Evolutionary conservation across 37 sponge, comb jelly and placozoan species (phyloP).

Genomic region (Dysidea cf. avara): DNA sequence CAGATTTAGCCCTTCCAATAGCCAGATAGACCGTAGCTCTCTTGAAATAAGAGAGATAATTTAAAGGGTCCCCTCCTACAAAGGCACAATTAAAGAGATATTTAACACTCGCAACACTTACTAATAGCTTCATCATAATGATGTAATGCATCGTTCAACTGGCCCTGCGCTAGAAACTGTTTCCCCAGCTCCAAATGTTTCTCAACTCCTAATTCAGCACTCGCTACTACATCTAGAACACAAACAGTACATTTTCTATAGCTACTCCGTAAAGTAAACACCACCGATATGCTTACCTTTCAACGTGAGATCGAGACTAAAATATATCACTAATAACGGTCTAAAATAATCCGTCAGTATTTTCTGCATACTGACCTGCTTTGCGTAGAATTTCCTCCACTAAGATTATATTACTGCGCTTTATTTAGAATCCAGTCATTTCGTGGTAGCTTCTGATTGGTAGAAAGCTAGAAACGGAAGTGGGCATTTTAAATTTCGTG

Average conservation of each 20-base stretch:
- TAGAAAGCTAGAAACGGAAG: neutral
- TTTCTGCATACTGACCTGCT: no score
- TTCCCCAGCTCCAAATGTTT: constrained; percentile 86
- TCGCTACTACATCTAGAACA: neutral
- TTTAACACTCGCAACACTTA: constrained; percentile 15
- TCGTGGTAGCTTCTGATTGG: constrained; percentile 46
- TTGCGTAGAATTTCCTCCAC: no score
- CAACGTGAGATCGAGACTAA: no score
- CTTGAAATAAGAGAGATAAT: constrained; percentile 91
- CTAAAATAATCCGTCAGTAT: no score
- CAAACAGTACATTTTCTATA: neutral
- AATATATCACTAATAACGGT: no score
- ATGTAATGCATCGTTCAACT: constrained; percentile 75
- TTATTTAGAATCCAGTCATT: constrained; percentile 6
- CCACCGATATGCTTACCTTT: no score
- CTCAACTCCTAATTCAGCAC: constrained; percentile 27
- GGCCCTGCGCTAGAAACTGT: constrained; percentile 75
- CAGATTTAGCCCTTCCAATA: constrained; percentile 79
- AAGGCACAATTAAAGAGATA: neutral
- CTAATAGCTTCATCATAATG: constrained; percentile 92
- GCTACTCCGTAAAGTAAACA: neutral
- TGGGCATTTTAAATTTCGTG: neutral
- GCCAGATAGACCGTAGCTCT: constrained; percentile 98
- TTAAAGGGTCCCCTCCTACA: constrained; percentile 93
- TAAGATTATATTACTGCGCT: constrained; percentile 1